Evolutionary conservation across 2,888 invertebrate genomes (phyloP).

Genomic region (Subacronicta megacephala): DNA sequence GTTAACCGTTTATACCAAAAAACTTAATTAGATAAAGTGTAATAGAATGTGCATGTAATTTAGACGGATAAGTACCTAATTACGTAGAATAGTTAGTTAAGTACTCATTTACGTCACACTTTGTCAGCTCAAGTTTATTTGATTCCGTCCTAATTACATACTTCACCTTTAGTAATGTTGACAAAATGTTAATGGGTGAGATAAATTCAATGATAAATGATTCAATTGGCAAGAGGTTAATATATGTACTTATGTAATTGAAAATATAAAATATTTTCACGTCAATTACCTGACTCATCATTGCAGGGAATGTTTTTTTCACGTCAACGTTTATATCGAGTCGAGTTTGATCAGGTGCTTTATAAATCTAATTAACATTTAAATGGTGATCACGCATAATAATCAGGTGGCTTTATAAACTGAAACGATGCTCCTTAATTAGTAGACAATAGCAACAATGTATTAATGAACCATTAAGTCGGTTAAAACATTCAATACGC

Average conservation of each 20-base stretch:
- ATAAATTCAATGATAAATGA: conserved; percentile 44
- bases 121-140: conserved; percentile 35
- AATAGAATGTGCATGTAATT: conserved; percentile 41
- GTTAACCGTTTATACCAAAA: conserved; percentile 41
- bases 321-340: conserved; percentile 62
- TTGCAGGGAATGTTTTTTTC: conserved; percentile 64
- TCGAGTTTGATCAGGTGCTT: conserved; percentile 82
- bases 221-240: conserved; percentile 50
- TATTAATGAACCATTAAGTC: conserved; percentile 76
- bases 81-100: conserved; percentile 38
- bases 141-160: conserved; percentile 44
- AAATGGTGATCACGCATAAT: conserved; percentile 89
- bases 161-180: conserved; percentile 56
- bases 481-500: conserved; percentile 69
- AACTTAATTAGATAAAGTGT: conserved; percentile 42
- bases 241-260: conserved; percentile 42
- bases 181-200: conserved; percentile 41
- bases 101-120: conserved; percentile 29
- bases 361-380: conserved; percentile 88
- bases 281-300: conserved; percentile 62
- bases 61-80: conserved; percentile 37
- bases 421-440: conserved; percentile 82
- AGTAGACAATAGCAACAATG: conserved; percentile 80
- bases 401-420: conserved; percentile 84
- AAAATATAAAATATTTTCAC: conserved; percentile 55